A percentile compares a stretch with the other conserved stretches of the same genome.
Evolutionary conservation across 2,113 vertebrate species (phyloP).

Genomic region (Oryzias celebensis): DNA sequence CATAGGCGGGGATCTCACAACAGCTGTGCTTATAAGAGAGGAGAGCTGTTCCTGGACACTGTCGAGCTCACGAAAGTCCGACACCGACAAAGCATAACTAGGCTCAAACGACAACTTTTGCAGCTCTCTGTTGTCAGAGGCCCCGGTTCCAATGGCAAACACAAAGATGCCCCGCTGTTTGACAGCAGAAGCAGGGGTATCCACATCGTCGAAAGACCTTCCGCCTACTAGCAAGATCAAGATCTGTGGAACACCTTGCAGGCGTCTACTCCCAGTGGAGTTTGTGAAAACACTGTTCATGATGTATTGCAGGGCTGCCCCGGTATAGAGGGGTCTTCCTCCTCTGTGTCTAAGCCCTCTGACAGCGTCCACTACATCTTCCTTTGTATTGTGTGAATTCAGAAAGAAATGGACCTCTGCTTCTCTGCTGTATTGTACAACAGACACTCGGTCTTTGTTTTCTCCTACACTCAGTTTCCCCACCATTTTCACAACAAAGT

Average conservation of each 20-base stretch:
- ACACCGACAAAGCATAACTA: conserved; percentile 40
- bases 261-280: conserved; percentile 78
- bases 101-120: conserved; percentile 50
- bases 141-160: conserved; percentile 49
- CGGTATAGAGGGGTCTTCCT: conserved; percentile 48
- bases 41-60: conserved; percentile 40
- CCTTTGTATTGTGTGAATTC: neutral
- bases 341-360: conserved; percentile 27
- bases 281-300: conserved; percentile 72
- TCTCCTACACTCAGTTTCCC: conserved; percentile 36
- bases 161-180: conserved; percentile 45
- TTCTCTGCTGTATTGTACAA: conserved; percentile 58
- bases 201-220: conserved; percentile 53
- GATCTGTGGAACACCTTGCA: conserved; percentile 79
- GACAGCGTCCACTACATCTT: neutral
- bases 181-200: conserved; percentile 44
- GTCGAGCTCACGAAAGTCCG: conserved; percentile 50
- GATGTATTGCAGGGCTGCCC: conserved; percentile 49
- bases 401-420: conserved; percentile 9
- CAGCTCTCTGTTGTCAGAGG: conserved; percentile 40
- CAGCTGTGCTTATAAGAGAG: conserved; percentile 17
- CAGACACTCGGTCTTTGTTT: conserved; percentile 51
- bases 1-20: neutral
- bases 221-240: conserved; percentile 59
- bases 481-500: conserved; percentile 52